A percentile compares a stretch with the other conserved stretches of the same genome.
Conservation (phyloP, 2,113 vertebrate species). For the Saguinus imperator region DNA sequence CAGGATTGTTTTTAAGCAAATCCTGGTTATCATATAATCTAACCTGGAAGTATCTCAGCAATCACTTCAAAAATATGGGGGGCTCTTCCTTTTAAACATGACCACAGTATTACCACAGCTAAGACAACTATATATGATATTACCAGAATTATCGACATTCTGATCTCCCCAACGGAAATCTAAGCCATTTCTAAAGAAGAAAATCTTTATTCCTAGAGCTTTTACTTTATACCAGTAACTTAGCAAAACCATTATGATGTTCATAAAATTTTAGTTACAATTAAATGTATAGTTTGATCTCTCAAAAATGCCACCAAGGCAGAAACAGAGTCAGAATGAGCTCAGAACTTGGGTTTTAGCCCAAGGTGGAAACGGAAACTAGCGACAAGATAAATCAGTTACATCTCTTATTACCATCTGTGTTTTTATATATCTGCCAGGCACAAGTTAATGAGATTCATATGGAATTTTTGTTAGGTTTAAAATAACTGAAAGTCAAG, state of each 20-base stretch:
- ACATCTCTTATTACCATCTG: neutral
- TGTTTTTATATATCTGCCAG: neutral
- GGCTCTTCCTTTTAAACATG: conserved; percentile 6
- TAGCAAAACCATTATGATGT: neutral
- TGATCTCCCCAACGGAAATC: neutral
- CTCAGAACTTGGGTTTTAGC: neutral
- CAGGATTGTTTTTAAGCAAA: conserved; percentile 26
- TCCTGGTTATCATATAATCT: neutral
- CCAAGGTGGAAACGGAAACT: neutral
- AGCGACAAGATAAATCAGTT: conserved; percentile 25
- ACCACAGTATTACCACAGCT: neutral
- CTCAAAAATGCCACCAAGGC: conserved; percentile 5
- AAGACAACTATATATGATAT: neutral
- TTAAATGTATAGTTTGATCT: neutral
- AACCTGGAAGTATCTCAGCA: neutral
- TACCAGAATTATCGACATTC: conserved; percentile 12
- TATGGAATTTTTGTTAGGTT: neutral
- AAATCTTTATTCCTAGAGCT: neutral
- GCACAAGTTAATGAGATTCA: neutral
- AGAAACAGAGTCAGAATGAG: neutral
- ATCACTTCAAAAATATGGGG: neutral
- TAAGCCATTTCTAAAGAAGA: conserved; percentile 39
- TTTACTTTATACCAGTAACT: neutral
- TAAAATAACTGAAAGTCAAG: neutral
- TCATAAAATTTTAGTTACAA: conserved; percentile 16